Evolutionary conservation across 2,113 vertebrate species (phyloP).

Genomic region (Gadus macrocephalus): DNA sequence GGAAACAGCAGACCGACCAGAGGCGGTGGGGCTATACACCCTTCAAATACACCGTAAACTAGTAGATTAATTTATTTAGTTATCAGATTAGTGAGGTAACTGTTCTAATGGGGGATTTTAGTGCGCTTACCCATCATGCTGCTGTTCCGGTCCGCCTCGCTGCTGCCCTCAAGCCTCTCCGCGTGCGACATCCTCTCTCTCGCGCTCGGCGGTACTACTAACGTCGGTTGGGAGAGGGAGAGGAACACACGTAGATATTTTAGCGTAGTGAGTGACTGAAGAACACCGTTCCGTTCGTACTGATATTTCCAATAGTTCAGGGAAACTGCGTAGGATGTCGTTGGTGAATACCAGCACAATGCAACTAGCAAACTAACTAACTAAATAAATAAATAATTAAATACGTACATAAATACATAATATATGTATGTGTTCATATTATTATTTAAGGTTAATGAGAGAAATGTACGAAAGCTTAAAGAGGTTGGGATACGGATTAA

Average conservation of each 20-base stretch:
- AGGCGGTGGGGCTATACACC: no score
- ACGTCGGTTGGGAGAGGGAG: background rate
- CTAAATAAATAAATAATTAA: background rate
- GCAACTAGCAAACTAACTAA: background rate
- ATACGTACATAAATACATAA: no score
- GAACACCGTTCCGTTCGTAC: constrained; percentile 2
- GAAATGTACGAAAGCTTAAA: background rate
- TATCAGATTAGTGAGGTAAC: no score
- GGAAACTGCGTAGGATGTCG: constrained; percentile 16
- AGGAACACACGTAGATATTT: constrained; percentile 35
- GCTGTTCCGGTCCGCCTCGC: constrained; percentile 49
- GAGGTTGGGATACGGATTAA: no score
- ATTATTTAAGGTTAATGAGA: no score
- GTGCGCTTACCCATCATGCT: constrained; percentile 66
- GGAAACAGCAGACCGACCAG: no score
- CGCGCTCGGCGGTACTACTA: constrained; percentile 16
- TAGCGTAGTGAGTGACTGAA: constrained; percentile 31
- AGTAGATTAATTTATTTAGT: no score
- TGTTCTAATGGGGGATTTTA: no score
- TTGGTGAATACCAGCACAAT: constrained; percentile 38
- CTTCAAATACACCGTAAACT: no score
- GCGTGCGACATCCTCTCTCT: constrained; percentile 57
- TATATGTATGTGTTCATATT: no score
- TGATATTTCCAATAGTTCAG: background rate
- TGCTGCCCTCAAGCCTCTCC: constrained; percentile 18